These are phyloP conservation scores for Nasonia giraulti DNA, from an alignment of 1,140 invertebrate genomes.

Conservation along the genomic window DNA sequence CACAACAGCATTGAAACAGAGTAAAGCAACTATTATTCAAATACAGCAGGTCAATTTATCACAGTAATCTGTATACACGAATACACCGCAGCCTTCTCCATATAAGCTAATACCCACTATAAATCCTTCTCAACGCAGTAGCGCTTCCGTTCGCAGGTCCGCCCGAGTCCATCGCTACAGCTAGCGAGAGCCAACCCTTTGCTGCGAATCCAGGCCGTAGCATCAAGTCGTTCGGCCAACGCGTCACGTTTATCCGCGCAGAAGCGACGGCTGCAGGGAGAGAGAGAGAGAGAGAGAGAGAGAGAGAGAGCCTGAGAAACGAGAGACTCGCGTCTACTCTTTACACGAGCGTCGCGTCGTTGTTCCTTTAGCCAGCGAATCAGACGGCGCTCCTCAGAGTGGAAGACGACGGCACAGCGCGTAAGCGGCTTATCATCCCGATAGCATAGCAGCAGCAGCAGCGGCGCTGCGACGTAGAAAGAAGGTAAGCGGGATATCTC, in stretches of 20 bases:
- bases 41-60: background rate
- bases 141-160: background rate
- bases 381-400: background rate
- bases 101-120: background rate
- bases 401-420: background rate
- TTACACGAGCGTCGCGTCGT: background rate
- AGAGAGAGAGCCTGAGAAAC: background rate
- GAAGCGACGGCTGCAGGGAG: background rate
- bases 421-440: slow-evolving; percentile 54
- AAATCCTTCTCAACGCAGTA: background rate
- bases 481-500: background rate
- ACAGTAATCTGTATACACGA: background rate
- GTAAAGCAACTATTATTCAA: background rate
- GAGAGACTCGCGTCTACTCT: slow-evolving; percentile 15
- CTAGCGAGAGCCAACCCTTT: too few relatives aligned
- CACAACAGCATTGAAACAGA: background rate
- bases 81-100: background rate
- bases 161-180: too few relatives aligned
- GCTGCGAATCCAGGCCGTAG: background rate
- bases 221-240: background rate
- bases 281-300: background rate
- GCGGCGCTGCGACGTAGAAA: background rate
- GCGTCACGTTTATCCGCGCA: background rate
- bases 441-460: background rate
- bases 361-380: background rate